Evolutionary conservation across 2,113 vertebrate species (phyloP), one percentile per base, ranked within the genome.

Genomic region (Chaenogobius annularis): DNA sequence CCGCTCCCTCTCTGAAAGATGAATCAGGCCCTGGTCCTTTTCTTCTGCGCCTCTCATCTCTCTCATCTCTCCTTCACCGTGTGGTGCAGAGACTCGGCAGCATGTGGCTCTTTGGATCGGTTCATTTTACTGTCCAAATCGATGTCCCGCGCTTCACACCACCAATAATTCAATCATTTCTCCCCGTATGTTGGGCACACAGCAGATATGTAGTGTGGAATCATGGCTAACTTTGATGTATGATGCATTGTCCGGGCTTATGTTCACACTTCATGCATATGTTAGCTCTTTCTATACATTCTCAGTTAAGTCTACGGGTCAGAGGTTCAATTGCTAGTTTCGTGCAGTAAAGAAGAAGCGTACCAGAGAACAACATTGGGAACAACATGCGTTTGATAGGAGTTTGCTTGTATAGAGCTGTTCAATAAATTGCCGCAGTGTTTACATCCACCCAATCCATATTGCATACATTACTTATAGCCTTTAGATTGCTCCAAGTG

Each of bases 191-290:
- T 63, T 1, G 6, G 7, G 13, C 58, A 35, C 23, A 14, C 20
- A 5, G 14, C 61, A 11, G 35, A 40, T 63, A 40, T 5, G 61
- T 10, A 40, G 15, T 15, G 17, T 19, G 59, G 31, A 63, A 19
- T 40, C 31, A 19, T 19, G 35, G 35, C 7, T 35, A 40, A 40
- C 35, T 63, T 63, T 63, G 31, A 63, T 63, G 61, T 63, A 63
- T 63, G 61, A 40, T 40, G 61, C 61, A 63, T 63, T 63, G 31
- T 63, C 61, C 35, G 8, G 35, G 35, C 35, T 19, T 10, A 5
- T 11, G 31, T 62, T 62, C 31, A 63, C 35, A n/a, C 61, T 63
- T 37, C 35, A 40, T 63, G 61, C 61, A 63, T 63, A 19, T 43
- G 31, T 63, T 63, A 63, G 37, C 26, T 14, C 58, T 17, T 9